Percentiles rank a stretch among this genome's conserved stretches.
phyloP scores from a whole-genome alignment of 2,113 vertebrate species.

The Neotragus pygmaeus region DNA sequence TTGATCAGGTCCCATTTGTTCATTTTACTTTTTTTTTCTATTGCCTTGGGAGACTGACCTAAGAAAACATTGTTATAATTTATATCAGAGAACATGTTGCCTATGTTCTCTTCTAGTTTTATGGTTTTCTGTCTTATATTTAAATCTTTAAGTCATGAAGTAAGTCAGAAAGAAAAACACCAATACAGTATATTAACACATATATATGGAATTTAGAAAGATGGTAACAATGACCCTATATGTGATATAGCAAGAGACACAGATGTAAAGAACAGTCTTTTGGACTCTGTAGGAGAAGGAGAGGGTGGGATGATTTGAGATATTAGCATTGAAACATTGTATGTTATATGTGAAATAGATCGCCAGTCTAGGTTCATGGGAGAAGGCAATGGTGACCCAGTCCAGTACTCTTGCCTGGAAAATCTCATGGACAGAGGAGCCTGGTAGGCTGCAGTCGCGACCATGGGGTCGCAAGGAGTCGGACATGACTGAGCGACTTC shows the following conservation, averaged over 20 bases:
- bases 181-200: not conserved
- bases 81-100: not conserved
- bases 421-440: not conserved
- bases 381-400: not conserved
- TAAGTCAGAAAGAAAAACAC: not conserved
- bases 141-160: not conserved
- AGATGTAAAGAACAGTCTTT: not conserved
- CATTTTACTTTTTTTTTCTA: not conserved
- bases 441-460: not conserved
- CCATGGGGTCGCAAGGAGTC: not conserved
- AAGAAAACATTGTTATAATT: not conserved
- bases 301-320: not conserved
- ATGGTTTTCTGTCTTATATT: not conserved
- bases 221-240: not conserved
- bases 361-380: not conserved
- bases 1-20: not conserved
- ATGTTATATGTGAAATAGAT: not conserved
- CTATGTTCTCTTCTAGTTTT: not conserved
- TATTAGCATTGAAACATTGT: not conserved
- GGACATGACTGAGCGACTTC: accelerated
- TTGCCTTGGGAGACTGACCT: not conserved
- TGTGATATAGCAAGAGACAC: not conserved
- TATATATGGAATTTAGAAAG: not conserved
- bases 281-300: not conserved
- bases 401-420: not conserved